Evolutionary conservation across 2,113 vertebrate species (phyloP).

Genomic region (Lamprologus tigripictilis): DNA sequence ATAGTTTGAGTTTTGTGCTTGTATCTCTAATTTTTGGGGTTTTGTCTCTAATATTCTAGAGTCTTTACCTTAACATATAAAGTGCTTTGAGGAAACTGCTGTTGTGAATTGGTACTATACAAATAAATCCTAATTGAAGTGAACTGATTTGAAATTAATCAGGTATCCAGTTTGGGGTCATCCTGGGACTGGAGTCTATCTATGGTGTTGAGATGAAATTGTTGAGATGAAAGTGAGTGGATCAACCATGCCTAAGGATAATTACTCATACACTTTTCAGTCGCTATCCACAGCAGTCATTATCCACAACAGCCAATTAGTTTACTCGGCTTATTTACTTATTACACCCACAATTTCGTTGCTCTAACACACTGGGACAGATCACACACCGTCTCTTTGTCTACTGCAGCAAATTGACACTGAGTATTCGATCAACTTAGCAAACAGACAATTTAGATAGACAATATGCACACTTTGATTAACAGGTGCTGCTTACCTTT

Average conservation of each 20-base stretch:
- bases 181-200: not conserved
- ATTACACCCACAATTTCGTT: not conserved
- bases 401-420: not conserved
- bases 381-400: not conserved
- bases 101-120: not conserved
- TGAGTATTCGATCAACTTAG: not conserved
- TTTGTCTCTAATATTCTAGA: not conserved
- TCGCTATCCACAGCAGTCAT: not conserved
- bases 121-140: not conserved
- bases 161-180: not conserved
- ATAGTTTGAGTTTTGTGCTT: not conserved
- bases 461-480: not conserved
- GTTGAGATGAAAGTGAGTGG: not conserved
- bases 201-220: not conserved
- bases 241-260: not conserved
- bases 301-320: not conserved
- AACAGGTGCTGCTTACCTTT: not conserved
- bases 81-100: not conserved
- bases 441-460: not conserved
- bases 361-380: not conserved
- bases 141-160: not conserved
- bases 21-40: not conserved
- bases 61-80: not conserved
- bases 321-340: not conserved
- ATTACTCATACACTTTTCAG: not conserved